Evolutionary conservation across 2,888 invertebrate genomes (phyloP), one percentile per base, ranked within the genome.

Genomic region (Zonitis immaculata): DNA sequence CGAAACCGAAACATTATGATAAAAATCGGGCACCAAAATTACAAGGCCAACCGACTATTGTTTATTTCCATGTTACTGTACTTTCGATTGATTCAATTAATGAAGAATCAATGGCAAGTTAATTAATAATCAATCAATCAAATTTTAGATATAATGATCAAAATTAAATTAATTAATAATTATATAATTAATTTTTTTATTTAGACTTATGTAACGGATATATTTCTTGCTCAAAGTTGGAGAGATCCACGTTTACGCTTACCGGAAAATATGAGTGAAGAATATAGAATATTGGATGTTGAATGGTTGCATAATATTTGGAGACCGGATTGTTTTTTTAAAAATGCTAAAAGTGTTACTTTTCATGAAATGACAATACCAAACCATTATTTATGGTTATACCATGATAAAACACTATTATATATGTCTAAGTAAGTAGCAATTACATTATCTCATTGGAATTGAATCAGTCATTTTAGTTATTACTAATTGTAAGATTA

Each of bases 341-440:
- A 93, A 77, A 94, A 93, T 73, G 93, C 93, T 14, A 94, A 94
- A 77, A 91, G 91, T 71, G 93, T 85, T 35, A 92, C 92, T 12
- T 93, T 94, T 70, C 94, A 94, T 66, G 92, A 93, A 77, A 93
- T 94, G 91, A 92, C 91, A 72, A 92, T 94, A 73, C 93, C 94
- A 0, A 94, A 94, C 72, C 93, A 94, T 75, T 94, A 94, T 72
- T 78, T 94, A 9, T 93, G 93, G 91, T 75, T 94, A 55, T 93
- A 93, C 67, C 91, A 92, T 68, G 93, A 94, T 73, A 94, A 94
- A 76, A 92, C 91, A 0, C 78, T 94, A 57, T 83, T 94, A 25
- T 94, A 94, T 73, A 94, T 93, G 92, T 91, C 92, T 32, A 93
- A 93, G 90, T 91, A 76, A 22, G 6, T 12, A 20, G 20, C 42